phyloP scores from a whole-genome alignment of 2,113 vertebrate genomes.

The human region GRCh38 chr12:4915501-4916000 shows the following conservation, averaged over 20 bases:
- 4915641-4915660: background rate
- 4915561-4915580: constrained; percentile 70
- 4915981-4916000: constrained; percentile 74
- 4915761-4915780: constrained; percentile 85
- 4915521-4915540: constrained; percentile 41
- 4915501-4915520: background rate
- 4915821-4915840: constrained; percentile 51
- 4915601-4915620: background rate
- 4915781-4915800: constrained; percentile 68
- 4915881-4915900: constrained; percentile 62
- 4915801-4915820: constrained; percentile 54
- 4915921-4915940: constrained; percentile 15
- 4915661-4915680: background rate
- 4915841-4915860: constrained; percentile 44
- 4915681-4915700: constrained; percentile 47
- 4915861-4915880: constrained; percentile 50
- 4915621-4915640: constrained; percentile 20
- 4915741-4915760: constrained; percentile 71
- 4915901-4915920: constrained; percentile 63
- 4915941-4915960: constrained; percentile 26
- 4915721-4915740: constrained; percentile 58
- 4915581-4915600: constrained; percentile 39
- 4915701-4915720: constrained; percentile 72
- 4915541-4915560: constrained; percentile 56
- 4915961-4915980: constrained; percentile 58